Percentiles rank a stretch among this genome's conserved stretches.
Conservation (phyloP, 1,140 invertebrate species). For the Drosophila arawakana region DNA sequence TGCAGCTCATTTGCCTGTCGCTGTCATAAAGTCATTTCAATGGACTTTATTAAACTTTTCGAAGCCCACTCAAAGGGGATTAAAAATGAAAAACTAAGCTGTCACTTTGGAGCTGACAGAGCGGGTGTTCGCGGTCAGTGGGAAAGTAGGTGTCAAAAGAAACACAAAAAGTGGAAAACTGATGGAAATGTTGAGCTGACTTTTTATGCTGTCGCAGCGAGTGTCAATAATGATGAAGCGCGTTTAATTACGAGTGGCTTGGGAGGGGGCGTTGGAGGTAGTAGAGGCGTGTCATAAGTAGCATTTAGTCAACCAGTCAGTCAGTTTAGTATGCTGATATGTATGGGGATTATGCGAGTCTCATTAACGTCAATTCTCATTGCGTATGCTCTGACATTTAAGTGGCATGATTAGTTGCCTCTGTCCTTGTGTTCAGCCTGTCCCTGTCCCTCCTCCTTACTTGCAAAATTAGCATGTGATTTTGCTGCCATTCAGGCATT, state of each 20-base stretch:
- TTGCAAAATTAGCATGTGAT: slow-evolving; percentile 70
- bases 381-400: slow-evolving; percentile 60
- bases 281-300: background rate
- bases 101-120: too few species aligned
- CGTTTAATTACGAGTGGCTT: slow-evolving; percentile 59
- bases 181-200: slow-evolving; percentile 42
- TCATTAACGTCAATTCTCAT: slow-evolving; percentile 76
- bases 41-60: slow-evolving; percentile 39
- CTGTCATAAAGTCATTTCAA: slow-evolving; percentile 28
- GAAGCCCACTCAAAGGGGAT: slow-evolving; percentile 39
- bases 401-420: slow-evolving; percentile 66
- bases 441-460: background rate
- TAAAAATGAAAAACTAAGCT: background rate
- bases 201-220: slow-evolving; percentile 22
- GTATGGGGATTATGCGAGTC: slow-evolving; percentile 53
- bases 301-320: slow-evolving; percentile 10
- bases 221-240: slow-evolving; percentile 74
- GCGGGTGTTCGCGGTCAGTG: too few species aligned
- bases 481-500: slow-evolving; percentile 67
- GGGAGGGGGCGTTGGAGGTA: background rate
- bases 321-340: slow-evolving; percentile 2
- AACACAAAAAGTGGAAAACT: slow-evolving; percentile 1
- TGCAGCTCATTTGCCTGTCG: slow-evolving; percentile 11
- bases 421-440: background rate
- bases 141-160: slow-evolving; percentile 52